These are phyloP conservation scores for Lagria hirta DNA, from an alignment of 2,888 invertebrate species.

Conservation along the genomic window DNA sequence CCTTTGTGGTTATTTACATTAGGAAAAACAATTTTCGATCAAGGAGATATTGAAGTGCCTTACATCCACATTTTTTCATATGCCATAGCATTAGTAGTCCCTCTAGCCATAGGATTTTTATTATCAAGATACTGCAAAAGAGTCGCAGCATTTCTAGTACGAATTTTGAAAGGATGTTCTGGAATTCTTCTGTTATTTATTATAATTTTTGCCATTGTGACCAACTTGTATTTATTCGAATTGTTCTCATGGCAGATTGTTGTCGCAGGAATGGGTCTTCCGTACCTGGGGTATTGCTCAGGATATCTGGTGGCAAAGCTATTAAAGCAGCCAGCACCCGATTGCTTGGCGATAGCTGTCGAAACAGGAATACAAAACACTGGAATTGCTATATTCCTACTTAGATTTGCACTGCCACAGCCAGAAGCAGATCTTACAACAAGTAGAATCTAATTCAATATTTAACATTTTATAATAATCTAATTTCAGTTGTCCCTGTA, in stretches of 20 bases:
- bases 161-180: constrained; percentile 83
- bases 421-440: constrained; percentile 89
- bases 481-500: constrained; percentile 84
- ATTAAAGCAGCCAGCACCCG: constrained; percentile 63
- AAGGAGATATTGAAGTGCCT: constrained; percentile 73
- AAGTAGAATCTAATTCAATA: constrained; percentile 54
- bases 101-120: constrained; percentile 68
- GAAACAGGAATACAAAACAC: constrained; percentile 95
- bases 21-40: constrained; percentile 72
- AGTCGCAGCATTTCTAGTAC: constrained; percentile 69
- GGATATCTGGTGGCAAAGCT: constrained; percentile 67
- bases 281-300: constrained; percentile 76
- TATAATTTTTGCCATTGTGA: constrained; percentile 80
- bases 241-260: constrained; percentile 88
- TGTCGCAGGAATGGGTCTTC: constrained; percentile 76
- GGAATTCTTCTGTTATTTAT: constrained; percentile 78
- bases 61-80: constrained; percentile 74
- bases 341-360: constrained; percentile 84
- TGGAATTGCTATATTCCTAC: constrained; percentile 85
- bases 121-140: constrained; percentile 70
- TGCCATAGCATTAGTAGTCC: constrained; percentile 75
- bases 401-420: constrained; percentile 77
- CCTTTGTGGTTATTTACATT: constrained; percentile 90
- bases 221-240: constrained; percentile 87
- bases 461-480: neutral